A percentile compares a stretch with the other conserved stretches of the same genome.
phyloP scores from a whole-genome alignment of 2,113 vertebrate genomes.

The Callithrix jacchus region DNA sequence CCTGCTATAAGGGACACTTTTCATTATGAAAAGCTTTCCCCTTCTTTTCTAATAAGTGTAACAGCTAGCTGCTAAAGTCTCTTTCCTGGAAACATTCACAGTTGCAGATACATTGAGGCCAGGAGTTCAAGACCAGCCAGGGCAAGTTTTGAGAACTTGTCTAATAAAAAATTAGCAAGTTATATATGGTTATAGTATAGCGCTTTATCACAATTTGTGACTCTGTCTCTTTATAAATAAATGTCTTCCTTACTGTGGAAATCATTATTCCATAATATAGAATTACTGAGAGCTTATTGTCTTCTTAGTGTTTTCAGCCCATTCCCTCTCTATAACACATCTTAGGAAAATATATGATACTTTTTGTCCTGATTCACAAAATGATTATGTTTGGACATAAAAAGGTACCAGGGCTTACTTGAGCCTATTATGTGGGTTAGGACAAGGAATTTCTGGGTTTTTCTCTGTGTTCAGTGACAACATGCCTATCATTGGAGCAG shows the following conservation, averaged over 20 bases:
- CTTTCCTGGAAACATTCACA: neutral
- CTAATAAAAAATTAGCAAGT: conserved; percentile 44
- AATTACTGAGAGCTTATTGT: neutral
- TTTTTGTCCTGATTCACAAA: conserved; percentile 29
- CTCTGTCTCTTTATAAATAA: conserved; percentile 25
- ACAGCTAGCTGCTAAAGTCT: neutral
- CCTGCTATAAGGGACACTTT: neutral
- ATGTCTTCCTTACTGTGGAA: conserved; percentile 42
- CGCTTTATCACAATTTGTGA: neutral
- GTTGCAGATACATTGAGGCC: neutral
- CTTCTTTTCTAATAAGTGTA: conserved; percentile 22
- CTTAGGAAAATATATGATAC: neutral
- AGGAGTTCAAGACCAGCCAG: too few relatives aligned
- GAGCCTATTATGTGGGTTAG: neutral
- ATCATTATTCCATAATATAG: conserved; percentile 8
- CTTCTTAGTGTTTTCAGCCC: neutral
- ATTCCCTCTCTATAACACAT: neutral
- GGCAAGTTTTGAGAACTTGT: neutral
- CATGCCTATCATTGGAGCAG: neutral
- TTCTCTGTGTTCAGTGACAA: neutral
- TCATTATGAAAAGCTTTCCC: conserved; percentile 12
- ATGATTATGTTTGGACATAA: neutral
- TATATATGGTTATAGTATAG: neutral
- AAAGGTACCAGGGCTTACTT: neutral
- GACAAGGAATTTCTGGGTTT: neutral